phyloP scores from a whole-genome alignment of 2,113 vertebrate genomes.

The Microcebus tavaratra region DNA sequence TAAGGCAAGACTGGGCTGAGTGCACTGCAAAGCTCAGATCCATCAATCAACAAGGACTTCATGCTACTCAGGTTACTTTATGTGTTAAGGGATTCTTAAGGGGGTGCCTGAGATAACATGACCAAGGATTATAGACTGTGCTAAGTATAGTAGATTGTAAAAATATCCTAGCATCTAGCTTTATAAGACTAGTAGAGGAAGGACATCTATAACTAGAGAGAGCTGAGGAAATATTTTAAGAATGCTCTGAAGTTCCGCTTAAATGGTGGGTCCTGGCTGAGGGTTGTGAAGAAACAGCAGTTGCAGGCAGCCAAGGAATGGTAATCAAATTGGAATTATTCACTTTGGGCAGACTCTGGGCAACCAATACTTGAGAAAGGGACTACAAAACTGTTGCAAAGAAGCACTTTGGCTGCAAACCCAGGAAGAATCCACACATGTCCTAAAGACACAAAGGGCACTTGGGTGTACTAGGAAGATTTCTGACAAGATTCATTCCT shows the following conservation, averaged over 20 bases:
- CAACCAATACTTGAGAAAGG: background rate
- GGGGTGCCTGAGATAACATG: constrained; percentile 65
- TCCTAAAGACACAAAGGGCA: background rate
- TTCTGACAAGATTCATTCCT: background rate
- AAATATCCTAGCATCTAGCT: constrained; percentile 62
- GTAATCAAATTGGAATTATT: background rate
- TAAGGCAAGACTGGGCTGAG: background rate
- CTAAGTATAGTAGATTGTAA: constrained; percentile 66
- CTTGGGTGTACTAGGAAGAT: background rate
- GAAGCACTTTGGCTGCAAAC: background rate
- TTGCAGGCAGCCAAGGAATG: background rate
- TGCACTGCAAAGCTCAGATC: background rate
- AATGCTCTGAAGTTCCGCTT: constrained; percentile 70
- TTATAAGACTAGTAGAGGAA: constrained; percentile 16
- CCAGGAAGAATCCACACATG: background rate
- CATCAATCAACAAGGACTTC: constrained; percentile 73
- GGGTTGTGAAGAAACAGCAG: background rate
- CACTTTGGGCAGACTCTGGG: background rate
- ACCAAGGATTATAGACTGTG: constrained; percentile 49
- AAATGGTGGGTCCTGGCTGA: constrained; percentile 7
- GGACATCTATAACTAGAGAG: constrained; percentile 48
- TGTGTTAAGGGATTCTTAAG: constrained; percentile 63
- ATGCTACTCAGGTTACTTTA: constrained; percentile 71
- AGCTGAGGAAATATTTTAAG: constrained; percentile 69
- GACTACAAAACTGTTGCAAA: background rate